These are phyloP conservation scores for Amiota communis DNA, from an alignment of 2,888 invertebrate genomes.

Conservation along the genomic window DNA sequence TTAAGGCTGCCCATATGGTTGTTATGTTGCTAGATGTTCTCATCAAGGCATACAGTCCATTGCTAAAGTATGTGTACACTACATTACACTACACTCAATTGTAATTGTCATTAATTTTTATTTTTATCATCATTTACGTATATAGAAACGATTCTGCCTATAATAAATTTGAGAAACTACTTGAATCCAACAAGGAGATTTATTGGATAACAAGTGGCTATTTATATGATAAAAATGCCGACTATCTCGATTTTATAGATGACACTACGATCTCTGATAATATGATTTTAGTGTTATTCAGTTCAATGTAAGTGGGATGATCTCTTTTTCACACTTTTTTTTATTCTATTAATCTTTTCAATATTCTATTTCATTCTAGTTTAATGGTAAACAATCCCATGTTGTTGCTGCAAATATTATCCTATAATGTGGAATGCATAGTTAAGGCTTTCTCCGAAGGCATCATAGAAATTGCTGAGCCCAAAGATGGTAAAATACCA, in stretches of 20 bases:
- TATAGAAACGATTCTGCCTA: constrained; percentile 68
- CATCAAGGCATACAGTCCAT: constrained; percentile 70
- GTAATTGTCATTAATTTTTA: not conserved
- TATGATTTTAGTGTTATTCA: constrained; percentile 71
- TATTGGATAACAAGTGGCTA: constrained; percentile 71
- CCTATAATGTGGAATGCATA: constrained; percentile 79
- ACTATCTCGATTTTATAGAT: constrained; percentile 71
- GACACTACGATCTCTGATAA: constrained; percentile 71
- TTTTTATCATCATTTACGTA: too few species aligned
- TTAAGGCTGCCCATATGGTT: constrained; percentile 71
- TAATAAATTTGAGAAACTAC: constrained; percentile 68
- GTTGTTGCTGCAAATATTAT: constrained; percentile 79
- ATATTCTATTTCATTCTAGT: constrained; percentile 63
- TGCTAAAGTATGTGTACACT: constrained; percentile 71
- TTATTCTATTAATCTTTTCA: constrained; percentile 15
- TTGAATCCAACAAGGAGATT: constrained; percentile 68
- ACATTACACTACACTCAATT: not conserved
- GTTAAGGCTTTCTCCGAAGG: constrained; percentile 77
- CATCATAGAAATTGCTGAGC: constrained; percentile 71
- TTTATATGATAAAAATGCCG: constrained; percentile 69
- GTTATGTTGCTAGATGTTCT: constrained; percentile 69
- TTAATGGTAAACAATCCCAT: constrained; percentile 77
- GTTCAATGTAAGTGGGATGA: constrained; percentile 68
- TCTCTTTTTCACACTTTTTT: not conserved
- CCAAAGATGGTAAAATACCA: constrained; percentile 70